A percentile compares a stretch with the other conserved stretches of the same genome.
These are phyloP conservation scores for Galeruca laticollis DNA, from an alignment of 2,888 invertebrate genomes.

Conservation along the genomic window DNA sequence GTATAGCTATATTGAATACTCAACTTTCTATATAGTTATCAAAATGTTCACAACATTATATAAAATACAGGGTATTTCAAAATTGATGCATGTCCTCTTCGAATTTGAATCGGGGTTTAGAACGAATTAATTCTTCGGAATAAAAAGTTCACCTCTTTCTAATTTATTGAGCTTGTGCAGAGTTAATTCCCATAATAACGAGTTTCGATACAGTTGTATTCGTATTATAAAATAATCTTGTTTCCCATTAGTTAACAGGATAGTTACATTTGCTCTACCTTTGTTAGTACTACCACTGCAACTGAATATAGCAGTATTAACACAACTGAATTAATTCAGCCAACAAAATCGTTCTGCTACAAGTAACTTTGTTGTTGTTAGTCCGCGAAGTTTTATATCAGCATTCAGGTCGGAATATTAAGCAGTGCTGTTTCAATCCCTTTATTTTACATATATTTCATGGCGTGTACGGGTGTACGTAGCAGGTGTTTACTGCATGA, in stretches of 20 bases:
- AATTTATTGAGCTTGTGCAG: too few species aligned
- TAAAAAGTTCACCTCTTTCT: too few species aligned
- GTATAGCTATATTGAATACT: too few species aligned
- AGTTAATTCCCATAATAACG: too few species aligned
- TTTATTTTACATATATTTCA: constrained; percentile 1
- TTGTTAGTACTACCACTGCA: background rate
- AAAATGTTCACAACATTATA: too few species aligned
- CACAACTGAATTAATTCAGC: background rate
- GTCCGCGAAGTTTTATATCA: background rate
- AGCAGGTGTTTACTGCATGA: background rate
- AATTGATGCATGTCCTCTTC: too few species aligned
- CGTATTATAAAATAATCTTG: background rate
- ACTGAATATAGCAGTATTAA: background rate
- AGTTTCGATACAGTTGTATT: background rate
- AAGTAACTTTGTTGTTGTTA: background rate
- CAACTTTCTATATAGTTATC: too few species aligned
- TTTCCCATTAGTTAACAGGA: background rate
- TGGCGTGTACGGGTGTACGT: background rate
- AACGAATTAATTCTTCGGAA: too few species aligned
- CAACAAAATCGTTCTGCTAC: background rate
- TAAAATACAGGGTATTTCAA: too few species aligned
- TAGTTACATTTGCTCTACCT: background rate
- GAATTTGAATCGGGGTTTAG: too few species aligned
- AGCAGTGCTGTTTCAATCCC: background rate
- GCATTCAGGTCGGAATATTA: background rate